These are phyloP conservation scores for Cyprinus carpio DNA, from an alignment of 2,113 vertebrate species.

Conservation along the genomic window DNA sequence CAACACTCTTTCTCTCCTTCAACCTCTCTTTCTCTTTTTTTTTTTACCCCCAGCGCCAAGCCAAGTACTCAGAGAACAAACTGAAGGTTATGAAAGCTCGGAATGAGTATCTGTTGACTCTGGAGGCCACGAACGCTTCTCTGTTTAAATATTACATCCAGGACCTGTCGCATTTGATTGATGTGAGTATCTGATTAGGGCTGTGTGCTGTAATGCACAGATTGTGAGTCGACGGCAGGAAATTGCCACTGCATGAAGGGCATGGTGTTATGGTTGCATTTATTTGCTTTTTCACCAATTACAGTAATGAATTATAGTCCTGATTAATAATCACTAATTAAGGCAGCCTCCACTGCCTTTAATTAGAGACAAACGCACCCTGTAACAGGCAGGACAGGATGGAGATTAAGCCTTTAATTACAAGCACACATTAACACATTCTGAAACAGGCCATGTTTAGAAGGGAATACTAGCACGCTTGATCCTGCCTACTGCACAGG, in stretches of 20 bases:
- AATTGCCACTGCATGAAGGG: slow-evolving; percentile 25
- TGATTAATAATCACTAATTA: slow-evolving; percentile 49
- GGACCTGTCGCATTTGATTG: slow-evolving; percentile 96
- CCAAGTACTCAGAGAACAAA: slow-evolving; percentile 98
- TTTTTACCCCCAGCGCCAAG: slow-evolving; percentile 83
- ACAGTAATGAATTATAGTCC: slow-evolving; percentile 35
- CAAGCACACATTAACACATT: slow-evolving; percentile 38
- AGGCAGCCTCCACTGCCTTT: slow-evolving; percentile 16
- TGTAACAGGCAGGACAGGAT: slow-evolving; percentile 27
- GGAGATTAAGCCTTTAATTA: slow-evolving; percentile 43
- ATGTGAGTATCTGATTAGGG: slow-evolving; percentile 83
- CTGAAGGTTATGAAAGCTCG: slow-evolving; percentile 97
- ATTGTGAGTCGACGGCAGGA: slow-evolving; percentile 25
- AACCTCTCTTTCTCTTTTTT: slow-evolving; percentile 21
- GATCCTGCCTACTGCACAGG: background rate
- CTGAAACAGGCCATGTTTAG: slow-evolving; percentile 5
- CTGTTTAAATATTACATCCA: slow-evolving; percentile 99
- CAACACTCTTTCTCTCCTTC: background rate
- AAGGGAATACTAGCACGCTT: background rate
- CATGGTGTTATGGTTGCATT: slow-evolving; percentile 2
- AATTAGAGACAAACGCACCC: slow-evolving; percentile 47
- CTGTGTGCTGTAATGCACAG: background rate
- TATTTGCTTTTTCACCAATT: slow-evolving; percentile 36
- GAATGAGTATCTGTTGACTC: slow-evolving; percentile 95
- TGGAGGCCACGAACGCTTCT: slow-evolving; percentile 96